Base-by-base conservation (phyloP, 2,797 vertebrate species). In the Sebastes taczanowskii region DNA sequence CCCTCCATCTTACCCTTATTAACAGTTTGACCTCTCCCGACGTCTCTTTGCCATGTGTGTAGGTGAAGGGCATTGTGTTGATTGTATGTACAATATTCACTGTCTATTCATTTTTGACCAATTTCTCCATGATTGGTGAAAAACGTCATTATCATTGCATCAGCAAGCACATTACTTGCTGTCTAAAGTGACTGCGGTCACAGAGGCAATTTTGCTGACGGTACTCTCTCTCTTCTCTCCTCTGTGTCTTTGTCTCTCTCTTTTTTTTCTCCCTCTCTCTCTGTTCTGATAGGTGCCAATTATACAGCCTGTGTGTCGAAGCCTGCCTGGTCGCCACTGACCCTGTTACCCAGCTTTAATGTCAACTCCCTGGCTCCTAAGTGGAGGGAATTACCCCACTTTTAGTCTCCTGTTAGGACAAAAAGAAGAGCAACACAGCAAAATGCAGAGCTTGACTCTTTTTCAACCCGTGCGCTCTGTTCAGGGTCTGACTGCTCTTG, bases 381-480 rank as follows among this genome's bases (percentile, higher is more conserved):
- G 91, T 95, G 93, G 77, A 92, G 94, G 97, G 96, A 97, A 95
- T 95, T 96, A 95, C 94, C 88, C 92, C 93, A 2, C 77, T 89
- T 85, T 86, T 84, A 95, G 94, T 91, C 87, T 94, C 90, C 94
- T 92, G 92, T 91, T 85, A 93, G 65, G 91, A 68, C 68, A 80
- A 83, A 80, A 80, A 82, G 79, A 87, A 76, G 88, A 91, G 78
- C 89, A 71, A 80, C 77, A 23, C 74, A 62, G 82, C 83, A 77
- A 86, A 90, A 92, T 91, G 87, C 85, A 88, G 92, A 90, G 88
- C 88, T 88, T 86, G 88, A 90, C 83, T 89, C 63, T 70, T 73
- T 78, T 73, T 71, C 84, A 84, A 81, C 81, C 86, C 72, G 7
- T 69, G 80, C 18, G 46, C 83, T 80, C 79, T 64, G 38, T 88